Base-by-base conservation (phyloP, 2,797 vertebrate species). In the Tenualosa thibaudeaui region DNA sequence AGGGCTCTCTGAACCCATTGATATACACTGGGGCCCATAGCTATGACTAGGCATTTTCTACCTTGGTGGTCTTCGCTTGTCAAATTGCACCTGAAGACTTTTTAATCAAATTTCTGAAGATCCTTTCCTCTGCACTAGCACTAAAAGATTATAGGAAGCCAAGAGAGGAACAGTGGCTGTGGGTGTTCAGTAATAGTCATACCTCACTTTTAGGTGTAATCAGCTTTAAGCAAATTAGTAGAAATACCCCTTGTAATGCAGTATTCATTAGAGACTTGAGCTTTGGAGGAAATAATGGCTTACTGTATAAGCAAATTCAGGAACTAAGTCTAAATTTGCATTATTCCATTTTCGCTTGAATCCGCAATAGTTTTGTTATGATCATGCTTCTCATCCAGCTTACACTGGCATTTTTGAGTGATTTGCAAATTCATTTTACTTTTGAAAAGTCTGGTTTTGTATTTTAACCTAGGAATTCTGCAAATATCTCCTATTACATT, bases 11-110 rank as follows among this genome's bases (percentile, higher is more conserved):
- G 40, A 78, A 46, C 71, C 43, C 19, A 46, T 22, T 7, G 9
- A 46, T 15, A 75, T 75, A 75, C 68, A 75, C 19, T 46, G 71
- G 71, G 71, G 40, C 37, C 71, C 37, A 43, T 78, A 78, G 40
- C 71, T 93, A 91, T 90, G 83, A 88, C 91, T 91, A 88, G 92
- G 91, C 92, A 93, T 91, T 92, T 91, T 92, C 89, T 92, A 91
- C 90, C 91, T 94, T 91, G 89, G 91, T 92, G 90, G 89, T 90
- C 89, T 90, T 89, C 87, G 90, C 91, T 92, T 91, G 89, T 88
- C 91, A 92, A 90, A 92, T 88, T 91, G 90, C 90, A 93, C 90
- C 90, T 89, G 86, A 88, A 88, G 89, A 90, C 40, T 78, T 90
- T 31, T 90, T 91, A 91, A 89, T 94, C 89, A 92, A 91, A 90